Base-by-base conservation (phyloP, 2,888 invertebrate species). In the Acrobasis consociella region DNA sequence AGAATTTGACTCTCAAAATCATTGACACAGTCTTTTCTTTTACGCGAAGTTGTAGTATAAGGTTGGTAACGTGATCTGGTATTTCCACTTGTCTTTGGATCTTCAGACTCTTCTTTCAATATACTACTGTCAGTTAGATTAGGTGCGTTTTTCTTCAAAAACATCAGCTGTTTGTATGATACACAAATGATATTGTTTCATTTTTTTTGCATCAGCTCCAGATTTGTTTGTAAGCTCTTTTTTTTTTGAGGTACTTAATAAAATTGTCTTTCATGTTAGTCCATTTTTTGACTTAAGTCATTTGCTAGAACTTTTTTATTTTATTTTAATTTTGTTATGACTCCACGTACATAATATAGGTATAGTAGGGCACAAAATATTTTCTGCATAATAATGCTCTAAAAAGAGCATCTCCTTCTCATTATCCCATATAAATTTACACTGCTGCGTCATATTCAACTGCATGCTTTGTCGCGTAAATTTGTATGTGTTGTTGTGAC, bases 61-160 rank as follows among this genome's bases (percentile, higher is more conserved):
- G n/a, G n/a, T 15, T 15, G 49, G 15, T 49, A 49, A 49, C 49
- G 49, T 0, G 49, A 15, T 16, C 15, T 49, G 16, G 2, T 49
- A 2, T 49, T 49, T 49, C 7, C n/a, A 11, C 11, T 49, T 49
- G 49, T 3, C 15, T 49, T 15, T 49, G 5, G 11, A 15, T 49
- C 15, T 22, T 22, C 22, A 22, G n/a, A 13, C 15, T 49, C 49
- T 13, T 15, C 49, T 49, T 15, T 16, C n/a, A 15, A 15, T 49
- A 49, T 49, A 49, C 49, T 49, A 15, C n/a, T 15, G 15, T 49
- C 49, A 49, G 49, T 49, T 49, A 15, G n/a, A 49, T 49, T 49
- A 11, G 9, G 49, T 49, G 9, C 10, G n/a, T 13, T 15, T 15
- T 49, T 16, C 16, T 15, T 49, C 49, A 49, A 49, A 49, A 49